phyloP scores from a whole-genome alignment of 1,140 invertebrate species.

The Drosophila subpulchrella region DNA sequence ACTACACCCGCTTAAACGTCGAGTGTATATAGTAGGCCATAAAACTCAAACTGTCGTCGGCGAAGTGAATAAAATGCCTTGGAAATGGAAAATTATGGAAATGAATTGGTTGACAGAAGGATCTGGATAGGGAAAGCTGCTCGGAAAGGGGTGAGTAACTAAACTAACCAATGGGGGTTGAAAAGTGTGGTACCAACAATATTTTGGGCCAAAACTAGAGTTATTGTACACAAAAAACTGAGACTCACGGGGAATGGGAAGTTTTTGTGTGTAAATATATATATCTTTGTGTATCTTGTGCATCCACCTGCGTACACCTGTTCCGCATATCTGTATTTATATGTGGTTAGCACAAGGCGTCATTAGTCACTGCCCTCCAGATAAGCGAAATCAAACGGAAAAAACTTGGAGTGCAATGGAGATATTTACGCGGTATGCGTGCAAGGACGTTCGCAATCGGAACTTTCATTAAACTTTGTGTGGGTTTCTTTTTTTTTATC shows the following conservation, averaged over 20 bases:
- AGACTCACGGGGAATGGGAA: not conserved
- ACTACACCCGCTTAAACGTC: no score
- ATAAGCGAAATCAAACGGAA: slow-evolving; percentile 9
- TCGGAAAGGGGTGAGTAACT: not conserved
- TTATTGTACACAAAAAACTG: not conserved
- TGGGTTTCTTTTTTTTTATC: slow-evolving; percentile 35
- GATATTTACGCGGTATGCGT: not conserved
- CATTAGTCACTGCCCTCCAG: slow-evolving; percentile 14
- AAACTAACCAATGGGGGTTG: not conserved
- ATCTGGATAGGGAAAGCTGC: not conserved
- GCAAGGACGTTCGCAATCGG: slow-evolving; percentile 68
- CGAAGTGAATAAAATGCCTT: slow-evolving; percentile 33
- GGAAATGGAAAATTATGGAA: slow-evolving; percentile 52
- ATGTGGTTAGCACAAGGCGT: not conserved
- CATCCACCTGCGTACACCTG: slow-evolving; percentile 1
- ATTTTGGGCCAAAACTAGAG: not conserved
- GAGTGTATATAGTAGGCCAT: slow-evolving; percentile 21
- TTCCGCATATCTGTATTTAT: not conserved
- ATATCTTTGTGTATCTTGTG: slow-evolving; percentile 1
- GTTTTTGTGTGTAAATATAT: not conserved
- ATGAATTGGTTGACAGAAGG: slow-evolving; percentile 18
- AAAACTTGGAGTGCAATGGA: slow-evolving; percentile 1
- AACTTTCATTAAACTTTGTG: slow-evolving; percentile 67
- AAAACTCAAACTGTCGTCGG: slow-evolving; percentile 20
- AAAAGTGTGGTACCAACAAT: not conserved